phyloP scores from a whole-genome alignment of 2,888 invertebrate species.

The Lepidonotus clava region DNA sequence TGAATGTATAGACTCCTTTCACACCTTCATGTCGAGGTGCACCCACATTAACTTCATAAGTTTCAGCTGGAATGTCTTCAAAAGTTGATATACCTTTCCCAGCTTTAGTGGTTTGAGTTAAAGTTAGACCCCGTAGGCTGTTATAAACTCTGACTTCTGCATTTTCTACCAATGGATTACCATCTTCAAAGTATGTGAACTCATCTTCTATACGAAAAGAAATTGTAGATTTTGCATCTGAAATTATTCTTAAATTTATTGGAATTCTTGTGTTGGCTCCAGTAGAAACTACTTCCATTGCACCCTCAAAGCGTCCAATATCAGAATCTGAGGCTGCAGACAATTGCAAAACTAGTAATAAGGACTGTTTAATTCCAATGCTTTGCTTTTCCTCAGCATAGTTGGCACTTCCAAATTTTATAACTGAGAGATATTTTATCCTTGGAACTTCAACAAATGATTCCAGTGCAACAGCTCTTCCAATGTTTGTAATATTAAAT shows the following conservation, averaged over 20 bases:
- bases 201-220: conserved; percentile 69
- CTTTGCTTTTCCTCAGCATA: conserved; percentile 9
- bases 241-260: conserved; percentile 63
- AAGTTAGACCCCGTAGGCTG: conserved; percentile 57
- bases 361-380: neutral
- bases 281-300: neutral
- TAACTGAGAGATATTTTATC: conserved; percentile 63
- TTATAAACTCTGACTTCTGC: conserved; percentile 65
- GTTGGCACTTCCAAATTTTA: conserved; percentile 61
- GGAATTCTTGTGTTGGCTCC: neutral
- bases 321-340: neutral
- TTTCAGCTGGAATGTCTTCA: conserved; percentile 65
- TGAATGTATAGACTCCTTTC: conserved; percentile 59
- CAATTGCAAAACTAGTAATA: neutral
- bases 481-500: conserved; percentile 64
- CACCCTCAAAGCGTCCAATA: neutral
- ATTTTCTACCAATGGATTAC: conserved; percentile 64
- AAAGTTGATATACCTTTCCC: conserved; percentile 62
- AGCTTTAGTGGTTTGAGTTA: conserved; percentile 48
- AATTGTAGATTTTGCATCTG: conserved; percentile 61
- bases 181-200: conserved; percentile 69
- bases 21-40: conserved; percentile 63
- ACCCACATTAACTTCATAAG: conserved; percentile 63
- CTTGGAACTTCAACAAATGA: conserved; percentile 62
- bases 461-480: conserved; percentile 64